Conservation (phyloP, 1,140 invertebrate species). For the Ceratosolen solmsi region DNA sequence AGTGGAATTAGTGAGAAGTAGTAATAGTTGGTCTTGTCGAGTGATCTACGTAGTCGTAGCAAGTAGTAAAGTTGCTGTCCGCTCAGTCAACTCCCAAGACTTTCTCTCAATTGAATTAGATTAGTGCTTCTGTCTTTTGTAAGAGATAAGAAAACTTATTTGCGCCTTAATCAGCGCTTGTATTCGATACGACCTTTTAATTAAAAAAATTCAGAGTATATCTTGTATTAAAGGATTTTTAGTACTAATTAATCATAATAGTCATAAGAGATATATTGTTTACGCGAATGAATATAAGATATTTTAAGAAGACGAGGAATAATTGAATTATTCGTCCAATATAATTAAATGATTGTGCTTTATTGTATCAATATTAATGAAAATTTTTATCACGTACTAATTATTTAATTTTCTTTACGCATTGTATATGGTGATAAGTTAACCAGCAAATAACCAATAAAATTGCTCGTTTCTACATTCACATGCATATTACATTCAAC, state of each 20-base stretch:
- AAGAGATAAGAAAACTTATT: background rate
- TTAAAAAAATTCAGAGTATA: background rate
- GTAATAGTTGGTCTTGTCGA: background rate
- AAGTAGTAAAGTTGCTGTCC: slow-evolving; percentile 35
- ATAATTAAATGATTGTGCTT: no score
- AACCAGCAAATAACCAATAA: no score
- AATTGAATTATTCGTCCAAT: no score
- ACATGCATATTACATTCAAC: no score
- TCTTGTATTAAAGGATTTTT: background rate
- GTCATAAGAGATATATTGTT: no score
- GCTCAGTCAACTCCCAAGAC: slow-evolving; percentile 4
- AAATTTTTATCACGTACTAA: no score
- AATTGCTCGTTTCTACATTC: no score
- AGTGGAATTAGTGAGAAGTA: slow-evolving; percentile 32
- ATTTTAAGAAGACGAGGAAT: no score
- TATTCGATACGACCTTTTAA: background rate
- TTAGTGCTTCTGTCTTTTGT: slow-evolving; percentile 3
- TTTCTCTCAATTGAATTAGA: slow-evolving; percentile 30
- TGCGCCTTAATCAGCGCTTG: background rate
- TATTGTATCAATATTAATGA: no score
- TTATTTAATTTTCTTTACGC: no score
- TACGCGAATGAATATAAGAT: background rate
- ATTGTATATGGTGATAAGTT: no score
- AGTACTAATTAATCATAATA: background rate
- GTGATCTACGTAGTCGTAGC: background rate